phyloP scores from a whole-genome alignment of 2,888 invertebrate genomes.

The Metopia argyrocephala region DNA sequence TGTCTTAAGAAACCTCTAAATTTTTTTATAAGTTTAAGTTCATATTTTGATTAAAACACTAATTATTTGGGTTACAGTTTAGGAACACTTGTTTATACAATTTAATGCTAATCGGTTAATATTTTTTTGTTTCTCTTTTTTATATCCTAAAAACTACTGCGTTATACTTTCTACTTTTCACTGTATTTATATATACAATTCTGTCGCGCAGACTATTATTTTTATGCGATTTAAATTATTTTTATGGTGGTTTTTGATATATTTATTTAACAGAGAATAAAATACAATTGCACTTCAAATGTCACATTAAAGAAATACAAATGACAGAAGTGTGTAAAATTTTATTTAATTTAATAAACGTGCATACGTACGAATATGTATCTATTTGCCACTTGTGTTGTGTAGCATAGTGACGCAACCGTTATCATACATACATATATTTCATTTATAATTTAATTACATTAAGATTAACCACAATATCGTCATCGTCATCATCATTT shows the following conservation, averaged over 20 bases:
- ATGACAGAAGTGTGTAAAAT: neutral
- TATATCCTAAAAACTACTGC: too few relatives aligned
- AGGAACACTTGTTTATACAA: too few relatives aligned
- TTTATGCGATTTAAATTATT: neutral
- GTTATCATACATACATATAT: neutral
- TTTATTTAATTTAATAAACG: neutral
- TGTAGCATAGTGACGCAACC: neutral
- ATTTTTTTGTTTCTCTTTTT: too few relatives aligned
- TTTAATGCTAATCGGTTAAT: too few relatives aligned
- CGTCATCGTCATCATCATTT: neutral
- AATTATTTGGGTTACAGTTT: too few relatives aligned
- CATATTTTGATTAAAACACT: too few relatives aligned
- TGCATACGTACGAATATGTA: too few relatives aligned
- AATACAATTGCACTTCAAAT: slow-evolving; percentile 20
- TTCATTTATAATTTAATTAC: neutral
- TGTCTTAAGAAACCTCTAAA: too few relatives aligned
- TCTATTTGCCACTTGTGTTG: neutral
- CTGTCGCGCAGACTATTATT: too few relatives aligned
- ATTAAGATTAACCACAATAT: slow-evolving; percentile 2
- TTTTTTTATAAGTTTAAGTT: too few relatives aligned
- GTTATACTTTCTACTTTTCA: too few relatives aligned
- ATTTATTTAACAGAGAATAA: slow-evolving; percentile 1
- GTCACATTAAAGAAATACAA: neutral
- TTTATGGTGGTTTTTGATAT: neutral
- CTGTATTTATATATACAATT: too few relatives aligned